phyloP scores from a whole-genome alignment of 2,113 vertebrate species.

The Agelaius tricolor region DNA sequence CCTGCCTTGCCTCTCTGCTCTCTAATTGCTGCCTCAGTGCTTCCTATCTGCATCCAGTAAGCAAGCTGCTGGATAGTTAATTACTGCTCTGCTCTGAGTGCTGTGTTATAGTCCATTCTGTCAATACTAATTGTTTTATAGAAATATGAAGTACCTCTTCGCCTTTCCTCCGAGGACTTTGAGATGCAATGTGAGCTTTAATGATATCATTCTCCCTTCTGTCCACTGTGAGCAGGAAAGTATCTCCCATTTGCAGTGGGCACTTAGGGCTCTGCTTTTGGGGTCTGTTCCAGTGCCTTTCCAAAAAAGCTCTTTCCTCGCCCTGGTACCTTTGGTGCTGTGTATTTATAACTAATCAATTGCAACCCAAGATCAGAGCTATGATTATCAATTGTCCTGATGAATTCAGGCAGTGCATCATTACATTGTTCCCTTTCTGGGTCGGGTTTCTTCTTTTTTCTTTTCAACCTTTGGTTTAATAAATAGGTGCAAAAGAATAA shows the following conservation, averaged over 20 bases:
- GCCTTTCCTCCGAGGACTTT: conserved; percentile 6
- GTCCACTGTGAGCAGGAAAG: background rate
- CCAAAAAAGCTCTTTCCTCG: background rate
- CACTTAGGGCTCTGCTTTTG: background rate
- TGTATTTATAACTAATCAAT: background rate
- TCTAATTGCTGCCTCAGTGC: conserved; percentile 1
- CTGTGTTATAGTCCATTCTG: background rate
- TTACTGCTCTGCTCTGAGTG: conserved; percentile 43
- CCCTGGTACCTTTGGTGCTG: background rate
- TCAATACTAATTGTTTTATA: conserved; percentile 64
- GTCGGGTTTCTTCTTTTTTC: background rate
- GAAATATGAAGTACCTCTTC: conserved; percentile 62
- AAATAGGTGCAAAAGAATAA: background rate
- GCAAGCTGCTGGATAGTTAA: background rate
- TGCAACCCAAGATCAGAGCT: background rate
- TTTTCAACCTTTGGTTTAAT: background rate
- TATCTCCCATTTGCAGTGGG: background rate
- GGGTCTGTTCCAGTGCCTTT: background rate
- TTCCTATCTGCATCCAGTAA: conserved; percentile 23
- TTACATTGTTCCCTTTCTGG: rapidly evolving
- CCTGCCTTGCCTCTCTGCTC: conserved; percentile 4
- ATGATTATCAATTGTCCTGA: background rate
- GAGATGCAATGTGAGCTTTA: background rate
- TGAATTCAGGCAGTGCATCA: background rate
- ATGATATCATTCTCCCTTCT: background rate